These are phyloP conservation scores for Drosophila arizonae DNA, from an alignment of 1,140 invertebrate species.

Conservation along the genomic window DNA sequence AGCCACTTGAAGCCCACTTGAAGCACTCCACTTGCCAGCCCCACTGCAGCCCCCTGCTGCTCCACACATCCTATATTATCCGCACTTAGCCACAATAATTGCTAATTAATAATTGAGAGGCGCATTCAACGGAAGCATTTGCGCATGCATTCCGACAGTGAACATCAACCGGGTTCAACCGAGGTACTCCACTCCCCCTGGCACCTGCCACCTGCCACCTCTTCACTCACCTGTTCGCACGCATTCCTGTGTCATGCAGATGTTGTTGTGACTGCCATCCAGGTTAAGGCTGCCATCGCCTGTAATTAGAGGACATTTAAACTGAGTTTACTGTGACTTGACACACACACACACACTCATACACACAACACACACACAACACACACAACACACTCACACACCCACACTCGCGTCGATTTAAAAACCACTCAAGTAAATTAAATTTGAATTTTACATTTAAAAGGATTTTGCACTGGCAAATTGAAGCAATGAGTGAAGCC, in stretches of 20 bases:
- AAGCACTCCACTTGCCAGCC: neutral
- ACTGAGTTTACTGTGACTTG: constrained; percentile 18
- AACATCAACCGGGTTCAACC: neutral
- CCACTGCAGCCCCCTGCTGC: neutral
- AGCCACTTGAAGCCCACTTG: constrained; percentile 1
- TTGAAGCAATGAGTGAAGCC: neutral
- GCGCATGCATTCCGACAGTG: neutral
- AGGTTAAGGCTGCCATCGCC: constrained; percentile 34
- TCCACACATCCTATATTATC: neutral
- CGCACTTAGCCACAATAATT: constrained; percentile 32
- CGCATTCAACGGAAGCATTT: neutral
- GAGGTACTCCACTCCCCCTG: neutral
- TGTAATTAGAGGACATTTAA: constrained; percentile 57
- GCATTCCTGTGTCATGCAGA: constrained; percentile 89
- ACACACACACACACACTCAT: constrained; percentile 9
- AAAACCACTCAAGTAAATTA: constrained; percentile 69
- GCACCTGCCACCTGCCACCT: neutral
- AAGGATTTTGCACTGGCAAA: constrained; percentile 20
- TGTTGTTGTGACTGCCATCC: constrained; percentile 58
- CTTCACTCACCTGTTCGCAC: constrained; percentile 87
- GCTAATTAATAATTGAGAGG: constrained; percentile 42
- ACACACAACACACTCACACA: constrained; percentile 8
- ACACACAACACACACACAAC: constrained; percentile 24
- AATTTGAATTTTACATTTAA: constrained; percentile 70
- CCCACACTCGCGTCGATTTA: constrained; percentile 33